Conservation (phyloP, 1,140 invertebrate species). For the Hirudo medicinalis region DNA sequence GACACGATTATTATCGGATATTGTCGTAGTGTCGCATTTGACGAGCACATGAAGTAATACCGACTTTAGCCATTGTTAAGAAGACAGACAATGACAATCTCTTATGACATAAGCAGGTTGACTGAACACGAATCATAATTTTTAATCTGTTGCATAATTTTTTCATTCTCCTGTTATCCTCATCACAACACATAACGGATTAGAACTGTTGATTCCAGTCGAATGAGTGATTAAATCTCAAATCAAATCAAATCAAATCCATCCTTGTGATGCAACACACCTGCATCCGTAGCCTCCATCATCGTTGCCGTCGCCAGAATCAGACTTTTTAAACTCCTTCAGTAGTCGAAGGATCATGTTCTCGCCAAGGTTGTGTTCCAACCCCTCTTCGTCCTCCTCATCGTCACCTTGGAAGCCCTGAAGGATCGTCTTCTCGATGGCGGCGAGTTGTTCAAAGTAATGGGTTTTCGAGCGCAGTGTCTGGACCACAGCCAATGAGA, state of each 20-base stretch:
- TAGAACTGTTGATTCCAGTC: too few relatives aligned
- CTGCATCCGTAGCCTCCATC: neutral
- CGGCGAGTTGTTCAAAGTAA: conserved; percentile 22
- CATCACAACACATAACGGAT: too few relatives aligned
- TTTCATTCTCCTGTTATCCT: too few relatives aligned
- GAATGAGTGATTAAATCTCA: too few relatives aligned
- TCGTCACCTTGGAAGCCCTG: neutral
- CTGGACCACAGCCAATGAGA: conserved; percentile 33
- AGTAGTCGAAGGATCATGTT: neutral
- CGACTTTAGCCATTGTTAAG: neutral
- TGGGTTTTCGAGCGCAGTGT: conserved; percentile 17
- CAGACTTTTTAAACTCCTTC: neutral
- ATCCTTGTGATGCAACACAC: too few relatives aligned
- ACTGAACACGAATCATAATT: neutral
- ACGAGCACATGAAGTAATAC: too few relatives aligned
- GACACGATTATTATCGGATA: too few relatives aligned
- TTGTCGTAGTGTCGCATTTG: too few relatives aligned
- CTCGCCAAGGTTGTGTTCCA: neutral
- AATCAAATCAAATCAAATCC: too few relatives aligned
- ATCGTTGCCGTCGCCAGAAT: neutral
- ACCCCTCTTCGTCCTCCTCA: neutral
- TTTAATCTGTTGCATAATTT: too few relatives aligned
- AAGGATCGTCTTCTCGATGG: conserved; percentile 9
- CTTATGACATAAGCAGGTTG: neutral
- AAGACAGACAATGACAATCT: neutral